Base-by-base conservation (phyloP, 1,140 invertebrate species). In the Drosophila sulfurigaster region DNA sequence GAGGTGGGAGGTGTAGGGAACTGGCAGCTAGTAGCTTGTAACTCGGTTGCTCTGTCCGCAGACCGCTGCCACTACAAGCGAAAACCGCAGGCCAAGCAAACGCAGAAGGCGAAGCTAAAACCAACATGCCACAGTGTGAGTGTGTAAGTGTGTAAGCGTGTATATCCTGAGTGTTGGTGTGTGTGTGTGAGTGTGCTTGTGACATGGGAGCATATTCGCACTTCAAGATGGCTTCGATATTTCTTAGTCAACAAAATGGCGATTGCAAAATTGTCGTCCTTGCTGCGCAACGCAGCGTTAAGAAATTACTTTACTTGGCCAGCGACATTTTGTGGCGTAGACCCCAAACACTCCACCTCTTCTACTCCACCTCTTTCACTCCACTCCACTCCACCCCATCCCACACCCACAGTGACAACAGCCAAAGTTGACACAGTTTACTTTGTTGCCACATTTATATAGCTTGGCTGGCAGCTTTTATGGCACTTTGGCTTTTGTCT, bases 211-310 rank as follows among this genome's bases (percentile, higher is more conserved):
- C 67, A 88, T 81, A 88, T 85, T 89, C 85, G 85, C 85, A 89
- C 81, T 88, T 85, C 70, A 89, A 88, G 81, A 89, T 88, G 81
- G 85, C 85, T 88, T 89, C 85, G 85, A 88, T 88, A 88, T 88
- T 88, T 88, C 85, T 88, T 90, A 89, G 85, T 88, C 85, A 88
- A 88, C 83, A 85, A 88, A 88, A 88, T 88, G 83, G 83, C 83
- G 78, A 85, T 88, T 88, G 83, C 83, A 88, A 88, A 88, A 88
- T 81, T 81, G 85, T 83, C 81, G 80, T 83, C 63, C 72, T 81
- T 66, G 70, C 67, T 54, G 68, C 54, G 62, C 76, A 62, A 52
- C 72, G 72, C 72, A 70, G 62, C 73, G 72, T 71, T 79, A 79
- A 79, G 77, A 79, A 79, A 79, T 80, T 78, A 80, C 75, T 80